Evolutionary conservation across 1,140 invertebrate genomes (phyloP).

Genomic region (Bombus pascuorum): DNA sequence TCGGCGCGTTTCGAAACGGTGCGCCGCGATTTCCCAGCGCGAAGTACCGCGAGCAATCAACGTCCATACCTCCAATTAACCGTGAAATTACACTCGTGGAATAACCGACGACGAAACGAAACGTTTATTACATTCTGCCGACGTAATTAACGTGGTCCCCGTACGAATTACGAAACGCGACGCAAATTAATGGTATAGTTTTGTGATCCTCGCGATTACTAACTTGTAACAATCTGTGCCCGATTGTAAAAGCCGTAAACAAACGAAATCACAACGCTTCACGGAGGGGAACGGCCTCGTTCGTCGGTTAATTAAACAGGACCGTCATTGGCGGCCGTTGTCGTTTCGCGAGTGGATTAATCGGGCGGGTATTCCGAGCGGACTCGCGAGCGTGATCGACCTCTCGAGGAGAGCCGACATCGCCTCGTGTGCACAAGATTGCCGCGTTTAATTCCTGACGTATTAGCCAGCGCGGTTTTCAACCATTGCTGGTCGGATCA

Average conservation of each 20-base stretch:
- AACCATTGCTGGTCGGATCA: constrained; percentile 54
- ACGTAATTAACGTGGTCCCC: constrained; percentile 36
- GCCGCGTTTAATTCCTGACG: constrained; percentile 61
- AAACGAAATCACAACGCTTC: not conserved
- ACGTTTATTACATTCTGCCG: constrained; percentile 38
- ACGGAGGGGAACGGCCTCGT: not conserved
- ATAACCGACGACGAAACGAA: constrained; percentile 31
- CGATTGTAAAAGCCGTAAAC: not conserved
- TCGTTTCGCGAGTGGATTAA: constrained; percentile 53
- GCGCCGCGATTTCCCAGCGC: not conserved
- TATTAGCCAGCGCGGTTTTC: constrained; percentile 56
- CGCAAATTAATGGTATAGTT: constrained; percentile 39
- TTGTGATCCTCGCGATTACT: constrained; percentile 12
- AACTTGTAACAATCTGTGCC: not conserved
- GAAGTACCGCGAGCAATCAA: constrained; percentile 6
- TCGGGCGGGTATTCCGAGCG: constrained; percentile 12
- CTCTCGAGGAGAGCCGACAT: not conserved
- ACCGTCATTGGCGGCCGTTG: constrained; percentile 14
- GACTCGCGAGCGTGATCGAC: constrained; percentile 8
- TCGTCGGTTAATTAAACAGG: constrained; percentile 45
- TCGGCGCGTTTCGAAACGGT: not conserved
- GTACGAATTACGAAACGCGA: constrained; percentile 24
- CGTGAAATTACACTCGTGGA: constrained; percentile 32
- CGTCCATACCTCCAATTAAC: constrained; percentile 29
- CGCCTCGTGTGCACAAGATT: constrained; percentile 48